These are phyloP conservation scores for Pionites leucogaster DNA, from an alignment of 2,113 vertebrate genomes.

Conservation along the genomic window DNA sequence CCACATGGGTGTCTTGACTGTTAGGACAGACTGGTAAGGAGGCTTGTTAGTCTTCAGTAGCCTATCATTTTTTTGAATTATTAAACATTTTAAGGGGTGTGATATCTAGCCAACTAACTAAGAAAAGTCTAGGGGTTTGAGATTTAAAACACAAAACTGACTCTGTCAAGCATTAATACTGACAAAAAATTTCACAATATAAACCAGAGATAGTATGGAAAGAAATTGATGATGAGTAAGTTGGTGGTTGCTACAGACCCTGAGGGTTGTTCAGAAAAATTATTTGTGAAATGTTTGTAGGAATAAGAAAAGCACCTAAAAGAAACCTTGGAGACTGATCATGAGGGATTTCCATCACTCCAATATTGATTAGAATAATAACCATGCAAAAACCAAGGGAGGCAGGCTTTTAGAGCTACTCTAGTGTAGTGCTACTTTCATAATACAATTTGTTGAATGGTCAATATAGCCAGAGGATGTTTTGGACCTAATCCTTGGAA, in stretches of 20 bases:
- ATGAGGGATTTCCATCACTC: slow-evolving; percentile 29
- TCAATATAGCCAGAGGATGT: slow-evolving; percentile 52
- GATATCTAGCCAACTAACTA: background rate
- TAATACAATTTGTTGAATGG: slow-evolving; percentile 62
- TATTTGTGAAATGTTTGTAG: slow-evolving; percentile 3
- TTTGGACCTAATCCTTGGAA: slow-evolving; percentile 49
- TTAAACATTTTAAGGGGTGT: background rate
- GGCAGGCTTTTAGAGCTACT: slow-evolving; percentile 12
- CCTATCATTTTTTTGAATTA: background rate
- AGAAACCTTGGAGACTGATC: slow-evolving; percentile 2
- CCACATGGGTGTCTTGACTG: background rate
- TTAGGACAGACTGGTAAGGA: background rate
- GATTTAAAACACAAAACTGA: background rate
- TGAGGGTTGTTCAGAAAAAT: background rate
- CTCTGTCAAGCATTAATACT: background rate
- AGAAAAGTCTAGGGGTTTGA: background rate
- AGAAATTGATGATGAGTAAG: background rate
- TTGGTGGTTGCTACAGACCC: background rate
- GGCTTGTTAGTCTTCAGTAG: background rate
- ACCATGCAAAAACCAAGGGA: slow-evolving; percentile 16
- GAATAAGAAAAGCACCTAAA: slow-evolving; percentile 2
- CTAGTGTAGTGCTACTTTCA: background rate
- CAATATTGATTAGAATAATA: slow-evolving; percentile 26
- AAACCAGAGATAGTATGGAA: background rate
- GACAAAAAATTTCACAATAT: background rate